Evolutionary conservation across 30 jellyfish, hydroid and myxozoan species (phyloP).

Genomic region (Nemopilema nomurai): DNA sequence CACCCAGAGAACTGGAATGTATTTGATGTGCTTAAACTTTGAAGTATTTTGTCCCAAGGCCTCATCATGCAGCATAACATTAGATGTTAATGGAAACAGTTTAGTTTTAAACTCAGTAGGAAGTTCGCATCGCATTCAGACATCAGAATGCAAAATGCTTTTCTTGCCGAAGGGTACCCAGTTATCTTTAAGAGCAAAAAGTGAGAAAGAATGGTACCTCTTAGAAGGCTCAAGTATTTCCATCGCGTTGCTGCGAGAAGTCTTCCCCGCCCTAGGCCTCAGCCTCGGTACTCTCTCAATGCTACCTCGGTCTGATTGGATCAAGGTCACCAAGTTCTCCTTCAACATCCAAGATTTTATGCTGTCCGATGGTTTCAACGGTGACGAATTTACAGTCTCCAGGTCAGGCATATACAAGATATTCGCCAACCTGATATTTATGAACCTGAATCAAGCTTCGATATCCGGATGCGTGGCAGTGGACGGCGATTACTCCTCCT

Average conservation of each 20-base stretch:
- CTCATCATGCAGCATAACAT: not conserved
- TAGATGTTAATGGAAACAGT: not conserved
- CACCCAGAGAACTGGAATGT: constrained; percentile 1
- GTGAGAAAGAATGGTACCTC: constrained; percentile 21
- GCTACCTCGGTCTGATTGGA: constrained; percentile 2
- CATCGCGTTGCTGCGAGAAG: constrained; percentile 16
- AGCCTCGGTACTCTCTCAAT: not conserved
- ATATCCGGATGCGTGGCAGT: constrained; percentile 38
- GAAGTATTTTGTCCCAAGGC: not conserved
- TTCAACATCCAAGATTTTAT: not conserved
- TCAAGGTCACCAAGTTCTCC: constrained; percentile 1
- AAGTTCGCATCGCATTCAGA: not conserved
- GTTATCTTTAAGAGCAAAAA: not conserved
- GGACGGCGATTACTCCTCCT: not conserved
- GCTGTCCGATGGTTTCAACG: constrained; percentile 4
- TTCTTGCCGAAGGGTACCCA: not conserved
- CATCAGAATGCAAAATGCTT: constrained; percentile 5
- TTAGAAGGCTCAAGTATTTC: constrained; percentile 20
- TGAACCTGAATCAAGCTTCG: constrained; percentile 7
- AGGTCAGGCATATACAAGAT: constrained; percentile 47
- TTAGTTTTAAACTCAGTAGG: not conserved
- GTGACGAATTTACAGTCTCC: constrained; percentile 23
- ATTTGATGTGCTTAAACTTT: constrained; percentile 11
- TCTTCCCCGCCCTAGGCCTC: constrained; percentile 25
- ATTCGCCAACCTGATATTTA: constrained; percentile 39